Conservation (phyloP, 37 sponge, comb jelly and placozoan genomes). For the Amphimedon queenslandica region DNA sequence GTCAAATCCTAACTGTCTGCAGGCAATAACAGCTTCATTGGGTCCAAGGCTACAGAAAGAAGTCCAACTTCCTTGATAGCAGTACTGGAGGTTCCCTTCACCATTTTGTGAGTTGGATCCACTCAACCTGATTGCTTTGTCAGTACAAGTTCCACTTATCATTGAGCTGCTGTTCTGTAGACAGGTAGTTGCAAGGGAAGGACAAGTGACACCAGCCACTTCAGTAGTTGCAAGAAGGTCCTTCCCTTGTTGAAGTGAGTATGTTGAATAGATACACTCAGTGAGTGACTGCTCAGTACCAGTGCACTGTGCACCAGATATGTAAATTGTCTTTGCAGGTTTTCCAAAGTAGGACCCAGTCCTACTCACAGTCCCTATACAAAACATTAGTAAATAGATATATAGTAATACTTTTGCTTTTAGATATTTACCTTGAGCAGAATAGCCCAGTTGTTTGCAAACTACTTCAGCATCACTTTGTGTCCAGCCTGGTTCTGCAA, state of each 20-base stretch:
- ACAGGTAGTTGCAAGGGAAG: not conserved
- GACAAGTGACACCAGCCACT: constrained; percentile 4
- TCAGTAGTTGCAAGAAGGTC: not conserved
- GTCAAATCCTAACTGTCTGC: not conserved
- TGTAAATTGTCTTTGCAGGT: not conserved
- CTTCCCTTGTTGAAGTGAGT: not conserved
- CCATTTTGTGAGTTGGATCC: not conserved
- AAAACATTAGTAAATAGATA: not conserved
- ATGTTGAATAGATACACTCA: not conserved
- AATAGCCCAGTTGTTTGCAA: constrained; percentile 2
- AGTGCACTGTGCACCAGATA: constrained; percentile 8
- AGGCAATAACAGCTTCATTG: not conserved
- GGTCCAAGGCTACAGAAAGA: not conserved
- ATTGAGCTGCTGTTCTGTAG: not conserved
- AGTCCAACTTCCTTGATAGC: constrained; percentile 2
- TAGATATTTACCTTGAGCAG: not conserved
- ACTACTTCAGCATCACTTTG: not conserved
- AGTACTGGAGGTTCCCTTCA: constrained; percentile 1
- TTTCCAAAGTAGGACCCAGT: not conserved
- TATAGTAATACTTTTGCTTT: not conserved
- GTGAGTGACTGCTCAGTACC: not conserved
- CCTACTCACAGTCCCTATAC: not conserved
- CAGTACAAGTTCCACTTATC: not conserved
- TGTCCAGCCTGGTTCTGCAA: not conserved
- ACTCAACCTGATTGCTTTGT: not conserved